Conservation (phyloP, 2,797 vertebrate genomes). For the Gobionotothen gibberifrons region DNA sequence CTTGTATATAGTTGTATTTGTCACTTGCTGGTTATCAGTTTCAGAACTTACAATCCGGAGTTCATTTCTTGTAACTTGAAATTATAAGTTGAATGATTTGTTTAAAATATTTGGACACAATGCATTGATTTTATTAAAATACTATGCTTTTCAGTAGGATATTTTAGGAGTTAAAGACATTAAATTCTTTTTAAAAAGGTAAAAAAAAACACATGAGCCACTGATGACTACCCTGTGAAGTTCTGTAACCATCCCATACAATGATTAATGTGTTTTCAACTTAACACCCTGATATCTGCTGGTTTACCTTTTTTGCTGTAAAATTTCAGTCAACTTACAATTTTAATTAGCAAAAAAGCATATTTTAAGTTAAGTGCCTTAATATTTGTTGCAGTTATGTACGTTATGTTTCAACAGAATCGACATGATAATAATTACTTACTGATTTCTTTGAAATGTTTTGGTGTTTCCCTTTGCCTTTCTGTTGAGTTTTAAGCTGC, state of each 20-base stretch:
- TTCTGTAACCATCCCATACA: constrained; percentile 11
- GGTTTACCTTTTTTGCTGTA: constrained; percentile 26
- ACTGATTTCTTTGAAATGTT: constrained; percentile 60
- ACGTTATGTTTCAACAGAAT: constrained; percentile 67
- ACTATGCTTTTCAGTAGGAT: constrained; percentile 12
- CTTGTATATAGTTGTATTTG: constrained; percentile 68
- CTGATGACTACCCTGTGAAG: background rate
- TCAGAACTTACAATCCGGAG: constrained; percentile 55
- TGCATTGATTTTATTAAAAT: background rate
- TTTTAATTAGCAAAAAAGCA: constrained; percentile 71
- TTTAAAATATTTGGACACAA: constrained; percentile 2
- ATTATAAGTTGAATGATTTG: constrained; percentile 62
- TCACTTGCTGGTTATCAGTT: constrained; percentile 70
- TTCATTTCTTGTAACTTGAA: constrained; percentile 69
- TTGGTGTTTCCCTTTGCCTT: constrained; percentile 60
- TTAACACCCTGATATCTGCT: constrained; percentile 13
- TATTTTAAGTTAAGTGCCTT: constrained; percentile 82
- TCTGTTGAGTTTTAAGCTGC: constrained; percentile 61
- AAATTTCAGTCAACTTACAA: constrained; percentile 64
- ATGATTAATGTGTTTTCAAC: background rate
- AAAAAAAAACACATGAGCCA: background rate
- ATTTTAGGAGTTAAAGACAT: background rate
- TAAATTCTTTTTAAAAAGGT: constrained; percentile 1
- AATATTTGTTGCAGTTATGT: constrained; percentile 80
- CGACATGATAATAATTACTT: constrained; percentile 56